Percentiles rank a stretch among this genome's conserved stretches.
Conservation (phyloP, 2,113 vertebrate genomes). For the Megaleporinus macrocephalus region DNA sequence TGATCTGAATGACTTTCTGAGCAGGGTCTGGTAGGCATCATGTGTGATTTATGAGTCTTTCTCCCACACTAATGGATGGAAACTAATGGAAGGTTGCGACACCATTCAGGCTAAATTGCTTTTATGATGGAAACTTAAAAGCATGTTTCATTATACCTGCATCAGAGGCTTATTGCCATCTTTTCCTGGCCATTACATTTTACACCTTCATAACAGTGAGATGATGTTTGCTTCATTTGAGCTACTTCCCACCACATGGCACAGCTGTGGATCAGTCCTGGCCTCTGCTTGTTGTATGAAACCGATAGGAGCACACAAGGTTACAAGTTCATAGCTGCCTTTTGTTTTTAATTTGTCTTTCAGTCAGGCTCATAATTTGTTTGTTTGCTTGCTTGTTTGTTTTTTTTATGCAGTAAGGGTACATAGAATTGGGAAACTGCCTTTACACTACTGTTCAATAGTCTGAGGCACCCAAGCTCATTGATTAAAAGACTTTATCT, state of each 20-base stretch:
- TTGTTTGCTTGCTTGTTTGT: no score
- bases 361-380: no score
- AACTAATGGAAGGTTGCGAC: slow-evolving; percentile 25
- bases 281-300: not conserved
- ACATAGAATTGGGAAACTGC: no score
- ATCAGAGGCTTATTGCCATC: not conserved
- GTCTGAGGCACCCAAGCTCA: no score
- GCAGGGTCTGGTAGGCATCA: not conserved
- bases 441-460: no score
- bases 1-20: slow-evolving; percentile 8
- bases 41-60: slow-evolving; percentile 54
- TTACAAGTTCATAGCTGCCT: no score
- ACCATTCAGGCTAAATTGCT: slow-evolving; percentile 27
- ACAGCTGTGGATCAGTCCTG: not conserved
- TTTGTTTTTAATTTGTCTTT: no score
- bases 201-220: slow-evolving; percentile 33
- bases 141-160: slow-evolving; percentile 64
- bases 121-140: slow-evolving; percentile 46
- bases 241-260: not conserved
- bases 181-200: slow-evolving; percentile 26
- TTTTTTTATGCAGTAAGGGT: no score
- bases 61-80: slow-evolving; percentile 60
- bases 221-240: slow-evolving; percentile 13
- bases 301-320: no score
- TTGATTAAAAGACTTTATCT: no score